Conservation (phyloP, 2,888 invertebrate genomes). For the Ephialtes manifestator region DNA sequence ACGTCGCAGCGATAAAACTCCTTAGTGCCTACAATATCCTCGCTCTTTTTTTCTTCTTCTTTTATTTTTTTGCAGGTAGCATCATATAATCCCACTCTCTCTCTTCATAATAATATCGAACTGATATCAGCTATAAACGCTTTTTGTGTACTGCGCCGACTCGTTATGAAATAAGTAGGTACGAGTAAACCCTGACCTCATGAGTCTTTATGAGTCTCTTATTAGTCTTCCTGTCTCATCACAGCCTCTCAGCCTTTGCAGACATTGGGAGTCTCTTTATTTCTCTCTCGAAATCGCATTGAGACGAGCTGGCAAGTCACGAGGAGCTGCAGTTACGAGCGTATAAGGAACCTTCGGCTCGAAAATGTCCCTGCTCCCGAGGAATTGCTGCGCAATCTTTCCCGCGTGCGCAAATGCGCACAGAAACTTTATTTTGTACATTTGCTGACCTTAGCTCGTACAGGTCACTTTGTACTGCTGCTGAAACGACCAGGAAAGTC, state of each 20-base stretch:
- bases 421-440: conserved; percentile 60
- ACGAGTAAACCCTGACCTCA: conserved; percentile 53
- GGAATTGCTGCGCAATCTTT: conserved; percentile 29
- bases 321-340: conserved; percentile 38
- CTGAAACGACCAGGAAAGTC: conserved; percentile 64
- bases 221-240: conserved; percentile 44
- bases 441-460: conserved; percentile 63
- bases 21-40: conserved; percentile 65
- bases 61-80: conserved; percentile 61
- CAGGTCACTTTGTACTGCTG: conserved; percentile 62
- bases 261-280: background rate
- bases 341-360: conserved; percentile 20
- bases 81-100: conserved; percentile 40
- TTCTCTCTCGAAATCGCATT: conserved; percentile 32
- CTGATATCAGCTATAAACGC: conserved; percentile 20
- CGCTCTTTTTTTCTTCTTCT: conserved; percentile 53
- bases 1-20: conserved; percentile 51
- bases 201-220: conserved; percentile 44
- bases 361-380: conserved; percentile 44
- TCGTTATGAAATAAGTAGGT: conserved; percentile 53
- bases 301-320: conserved; percentile 37
- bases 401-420: conserved; percentile 23
- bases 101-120: conserved; percentile 45
- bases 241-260: conserved; percentile 1
- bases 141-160: conserved; percentile 48